Evolutionary conservation across 2,797 vertebrate species (phyloP).

Genomic region (Thaleichthys pacificus): DNA sequence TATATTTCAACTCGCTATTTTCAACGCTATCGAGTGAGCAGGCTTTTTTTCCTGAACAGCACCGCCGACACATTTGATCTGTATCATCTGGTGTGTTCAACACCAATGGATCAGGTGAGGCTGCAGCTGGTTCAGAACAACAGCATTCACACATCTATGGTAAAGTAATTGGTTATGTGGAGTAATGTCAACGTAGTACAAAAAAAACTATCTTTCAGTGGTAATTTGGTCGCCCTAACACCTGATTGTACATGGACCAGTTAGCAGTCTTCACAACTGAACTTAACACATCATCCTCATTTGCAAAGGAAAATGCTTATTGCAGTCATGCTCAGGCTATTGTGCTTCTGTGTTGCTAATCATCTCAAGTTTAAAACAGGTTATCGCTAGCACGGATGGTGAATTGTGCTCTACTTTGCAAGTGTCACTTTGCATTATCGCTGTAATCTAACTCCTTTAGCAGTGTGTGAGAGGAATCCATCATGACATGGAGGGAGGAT

Average conservation of each 20-base stretch:
- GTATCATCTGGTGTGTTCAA: neutral
- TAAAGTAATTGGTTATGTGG: too few species aligned
- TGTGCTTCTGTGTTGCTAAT: neutral
- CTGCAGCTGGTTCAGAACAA: too few species aligned
- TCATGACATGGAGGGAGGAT: conserved; percentile 48
- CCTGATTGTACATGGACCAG: conserved; percentile 6
- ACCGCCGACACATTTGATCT: neutral
- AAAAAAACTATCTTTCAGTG: neutral
- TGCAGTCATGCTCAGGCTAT: neutral
- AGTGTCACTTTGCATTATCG: conserved; percentile 42
- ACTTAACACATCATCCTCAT: conserved; percentile 6
- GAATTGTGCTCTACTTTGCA: conserved; percentile 29
- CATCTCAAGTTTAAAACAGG: neutral
- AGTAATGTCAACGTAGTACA: too few species aligned
- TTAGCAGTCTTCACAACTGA: conserved; percentile 19
- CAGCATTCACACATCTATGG: too few species aligned
- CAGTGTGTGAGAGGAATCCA: conserved; percentile 33
- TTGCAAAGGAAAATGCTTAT: neutral
- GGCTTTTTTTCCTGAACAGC: neutral
- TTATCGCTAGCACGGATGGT: conserved; percentile 4
- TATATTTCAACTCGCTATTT: too few species aligned
- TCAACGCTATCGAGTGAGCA: neutral
- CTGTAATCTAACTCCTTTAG: conserved; percentile 36
- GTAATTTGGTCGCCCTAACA: conserved; percentile 7
- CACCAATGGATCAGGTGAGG: too few species aligned